Evolutionary conservation across 2,113 vertebrate species (phyloP), one percentile per base, ranked within the genome.

Genomic region (Plecotus auritus): DNA sequence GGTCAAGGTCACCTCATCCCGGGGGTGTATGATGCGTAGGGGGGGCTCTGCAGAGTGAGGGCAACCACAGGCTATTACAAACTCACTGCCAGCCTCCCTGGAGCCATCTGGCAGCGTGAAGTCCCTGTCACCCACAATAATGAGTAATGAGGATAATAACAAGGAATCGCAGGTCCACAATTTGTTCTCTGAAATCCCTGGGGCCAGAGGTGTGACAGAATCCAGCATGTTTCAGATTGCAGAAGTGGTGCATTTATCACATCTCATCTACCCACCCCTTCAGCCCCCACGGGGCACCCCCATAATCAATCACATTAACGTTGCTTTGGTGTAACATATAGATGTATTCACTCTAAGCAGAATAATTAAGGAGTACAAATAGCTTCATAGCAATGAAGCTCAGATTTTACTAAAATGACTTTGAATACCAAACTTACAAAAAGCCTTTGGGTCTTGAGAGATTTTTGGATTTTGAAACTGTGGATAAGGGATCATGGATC

Each of bases 1-100:
- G 61, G 98, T 81, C 97, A 99, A 97, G 94, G 98, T 96, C 97
- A 98, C 98, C 95, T 98, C 98, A 22, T 98, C 98, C 0, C 89
- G 99, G 32, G 99, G 99, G 88, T 98, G 98, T 35, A 99, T 0
- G 28, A 99, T 99, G 95, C 98, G 98, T n/a, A 99, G 99, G 0
- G 99, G 99, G 17, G 99, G 98, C 96, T 99, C 99, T 99, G 97
- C 40, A 74, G 78, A 0, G 87, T 3, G 89, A 85, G 37, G 90
- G 49, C 56, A 91, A 94, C 0, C 0, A 0, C 3, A 45, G 49
- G 12, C 61, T 37, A 64, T 94, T 49, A 93, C 49, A n/a, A 26
- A 59, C 32, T 74, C 61, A 35, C n/a, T 0, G 0, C 13, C 37
- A 23, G 72, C 42, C 66, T 72, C 85, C 37, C 51, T 67, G 85